These are phyloP conservation scores for Eriosoma lanigerum DNA, from an alignment of 1,140 invertebrate species.

Conservation along the genomic window DNA sequence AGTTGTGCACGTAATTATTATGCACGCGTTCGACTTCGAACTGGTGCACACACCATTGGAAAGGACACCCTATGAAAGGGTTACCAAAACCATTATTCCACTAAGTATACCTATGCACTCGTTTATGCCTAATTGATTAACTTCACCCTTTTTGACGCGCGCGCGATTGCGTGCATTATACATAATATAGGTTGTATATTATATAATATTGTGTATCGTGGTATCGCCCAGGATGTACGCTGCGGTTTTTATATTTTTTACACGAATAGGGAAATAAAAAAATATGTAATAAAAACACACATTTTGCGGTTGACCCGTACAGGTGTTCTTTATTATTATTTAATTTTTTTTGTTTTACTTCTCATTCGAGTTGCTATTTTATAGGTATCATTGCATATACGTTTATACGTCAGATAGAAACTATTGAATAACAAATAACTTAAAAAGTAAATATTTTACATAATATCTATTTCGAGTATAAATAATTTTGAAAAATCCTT, in stretches of 20 bases:
- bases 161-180: constrained; percentile 16
- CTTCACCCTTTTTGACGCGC: constrained; percentile 35
- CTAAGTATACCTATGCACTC: too few species aligned
- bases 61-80: constrained; percentile 3
- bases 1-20: neutral
- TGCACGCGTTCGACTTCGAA: constrained; percentile 2
- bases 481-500: too few species aligned
- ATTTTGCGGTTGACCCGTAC: constrained; percentile 26
- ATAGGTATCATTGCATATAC: neutral
- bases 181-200: neutral
- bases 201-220: neutral
- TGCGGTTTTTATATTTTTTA: constrained; percentile 16
- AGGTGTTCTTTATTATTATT: constrained; percentile 7
- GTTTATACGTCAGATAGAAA: too few species aligned
- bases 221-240: neutral
- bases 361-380: neutral
- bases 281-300: neutral
- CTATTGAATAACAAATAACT: too few species aligned
- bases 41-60: neutral
- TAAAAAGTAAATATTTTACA: too few species aligned
- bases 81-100: neutral
- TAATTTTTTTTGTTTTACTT: neutral
- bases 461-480: too few species aligned
- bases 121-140: constrained; percentile 43
- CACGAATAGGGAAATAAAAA: neutral